Conservation (phyloP, 2,113 vertebrate species). For the Monarcha castaneiventris region DNA sequence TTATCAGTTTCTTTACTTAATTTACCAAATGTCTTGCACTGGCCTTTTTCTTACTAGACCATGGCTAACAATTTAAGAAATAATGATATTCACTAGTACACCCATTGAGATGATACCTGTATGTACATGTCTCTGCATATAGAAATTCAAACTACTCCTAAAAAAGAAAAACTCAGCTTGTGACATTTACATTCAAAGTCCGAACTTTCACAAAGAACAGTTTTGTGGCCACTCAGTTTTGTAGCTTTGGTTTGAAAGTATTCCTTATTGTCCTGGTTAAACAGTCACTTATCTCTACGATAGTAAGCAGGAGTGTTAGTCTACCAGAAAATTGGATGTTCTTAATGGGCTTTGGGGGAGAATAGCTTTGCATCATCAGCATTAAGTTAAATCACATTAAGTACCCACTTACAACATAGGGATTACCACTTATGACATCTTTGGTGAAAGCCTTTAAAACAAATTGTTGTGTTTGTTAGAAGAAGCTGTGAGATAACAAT, state of each 20-base stretch:
- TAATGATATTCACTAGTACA: neutral
- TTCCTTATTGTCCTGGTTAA: slow-evolving; percentile 33
- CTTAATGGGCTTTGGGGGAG: slow-evolving; percentile 51
- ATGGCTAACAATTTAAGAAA: neutral
- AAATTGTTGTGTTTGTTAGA: slow-evolving; percentile 58
- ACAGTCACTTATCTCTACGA: slow-evolving; percentile 36
- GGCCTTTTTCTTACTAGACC: neutral
- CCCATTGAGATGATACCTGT: neutral
- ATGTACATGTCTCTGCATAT: neutral
- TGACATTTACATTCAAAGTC: neutral
- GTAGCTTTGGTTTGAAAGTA: neutral
- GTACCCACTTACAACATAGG: slow-evolving; percentile 39
- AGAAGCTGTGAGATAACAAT: slow-evolving; percentile 51
- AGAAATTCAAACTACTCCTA: neutral
- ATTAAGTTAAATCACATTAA: slow-evolving; percentile 56
- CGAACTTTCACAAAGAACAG: neutral
- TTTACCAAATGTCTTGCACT: neutral
- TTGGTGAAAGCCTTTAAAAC: slow-evolving; percentile 66
- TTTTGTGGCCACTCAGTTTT: neutral
- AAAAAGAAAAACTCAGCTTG: neutral
- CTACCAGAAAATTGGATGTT: slow-evolving; percentile 58
- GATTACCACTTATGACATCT: slow-evolving; percentile 61
- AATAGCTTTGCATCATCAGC: slow-evolving; percentile 56
- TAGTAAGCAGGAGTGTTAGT: slow-evolving; percentile 42
- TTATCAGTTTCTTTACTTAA: neutral